Evolutionary conservation across 2,888 invertebrate species (phyloP).

Genomic region (Lasioglossum marginatum): DNA sequence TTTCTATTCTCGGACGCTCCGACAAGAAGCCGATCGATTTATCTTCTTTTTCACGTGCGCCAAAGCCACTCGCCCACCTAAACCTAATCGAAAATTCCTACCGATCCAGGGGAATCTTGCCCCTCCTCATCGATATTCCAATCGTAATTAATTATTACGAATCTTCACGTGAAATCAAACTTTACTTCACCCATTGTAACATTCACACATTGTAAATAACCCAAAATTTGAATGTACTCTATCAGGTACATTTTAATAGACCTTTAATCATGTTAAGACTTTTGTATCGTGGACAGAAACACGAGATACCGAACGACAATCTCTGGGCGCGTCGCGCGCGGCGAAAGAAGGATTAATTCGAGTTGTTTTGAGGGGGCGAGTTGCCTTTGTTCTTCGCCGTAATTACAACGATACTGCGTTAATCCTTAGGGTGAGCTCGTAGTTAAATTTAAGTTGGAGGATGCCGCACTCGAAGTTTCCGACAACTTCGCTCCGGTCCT

Average conservation of each 20-base stretch:
- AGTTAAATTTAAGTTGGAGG: slow-evolving; percentile 72
- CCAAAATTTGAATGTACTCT: neutral
- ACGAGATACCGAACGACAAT: neutral
- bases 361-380: slow-evolving; percentile 61
- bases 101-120: neutral
- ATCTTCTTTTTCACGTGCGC: neutral
- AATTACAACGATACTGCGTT: slow-evolving; percentile 72
- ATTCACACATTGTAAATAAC: neutral
- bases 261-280: neutral
- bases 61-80: neutral
- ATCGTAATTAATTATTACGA: too few species aligned
- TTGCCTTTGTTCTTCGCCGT: slow-evolving; percentile 64
- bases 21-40: slow-evolving; percentile 32
- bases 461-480: slow-evolving; percentile 67
- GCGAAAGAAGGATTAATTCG: slow-evolving; percentile 61
- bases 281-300: neutral
- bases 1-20: slow-evolving; percentile 33
- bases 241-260: neutral
- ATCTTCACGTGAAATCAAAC: too few species aligned
- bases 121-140: neutral
- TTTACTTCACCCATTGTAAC: too few species aligned
- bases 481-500: slow-evolving; percentile 57
- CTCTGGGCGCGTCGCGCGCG: neutral
- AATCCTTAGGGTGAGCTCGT: slow-evolving; percentile 69
- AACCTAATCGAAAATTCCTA: neutral